Conservation (phyloP, 1,140 invertebrate species). For the Diploscapter pachys region DNA sequence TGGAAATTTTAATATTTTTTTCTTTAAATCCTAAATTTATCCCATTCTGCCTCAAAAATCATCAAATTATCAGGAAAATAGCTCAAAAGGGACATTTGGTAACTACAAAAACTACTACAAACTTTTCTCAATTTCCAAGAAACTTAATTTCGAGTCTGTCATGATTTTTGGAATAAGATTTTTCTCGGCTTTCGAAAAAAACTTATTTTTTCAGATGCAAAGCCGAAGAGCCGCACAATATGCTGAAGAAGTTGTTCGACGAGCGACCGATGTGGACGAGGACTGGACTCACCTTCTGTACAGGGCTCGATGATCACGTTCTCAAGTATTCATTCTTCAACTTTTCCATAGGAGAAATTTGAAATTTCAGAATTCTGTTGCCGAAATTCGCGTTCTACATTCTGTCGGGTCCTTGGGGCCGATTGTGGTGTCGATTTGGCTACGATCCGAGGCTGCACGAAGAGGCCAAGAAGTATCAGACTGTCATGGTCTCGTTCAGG, state of each 20-base stretch:
- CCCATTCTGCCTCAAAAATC: background rate
- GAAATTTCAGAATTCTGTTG: slow-evolving; percentile 44
- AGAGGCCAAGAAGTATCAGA: slow-evolving; percentile 49
- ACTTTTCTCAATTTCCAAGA: slow-evolving; percentile 6
- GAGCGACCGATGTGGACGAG: slow-evolving; percentile 57
- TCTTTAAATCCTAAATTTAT: too few species aligned
- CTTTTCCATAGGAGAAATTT: slow-evolving; percentile 6
- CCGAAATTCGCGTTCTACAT: slow-evolving; percentile 59
- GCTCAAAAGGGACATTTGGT: too few species aligned
- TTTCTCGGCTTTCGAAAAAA: background rate
- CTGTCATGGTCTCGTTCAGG: slow-evolving; percentile 55
- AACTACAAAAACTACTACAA: too few species aligned
- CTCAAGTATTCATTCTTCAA: slow-evolving; percentile 43
- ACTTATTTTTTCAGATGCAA: slow-evolving; percentile 39
- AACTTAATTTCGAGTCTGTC: background rate
- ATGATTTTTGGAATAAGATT: background rate
- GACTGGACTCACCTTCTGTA: slow-evolving; percentile 40
- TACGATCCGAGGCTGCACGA: slow-evolving; percentile 55
- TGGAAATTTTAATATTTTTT: too few species aligned
- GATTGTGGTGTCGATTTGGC: slow-evolving; percentile 57
- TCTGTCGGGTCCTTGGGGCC: slow-evolving; percentile 54
- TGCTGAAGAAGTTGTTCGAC: slow-evolving; percentile 47
- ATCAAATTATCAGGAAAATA: background rate
- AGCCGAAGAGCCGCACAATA: slow-evolving; percentile 49
- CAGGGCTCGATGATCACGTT: slow-evolving; percentile 46